Conservation (phyloP, 92 coral and sea anemone genomes). For the Pocillopora meandrina region DNA sequence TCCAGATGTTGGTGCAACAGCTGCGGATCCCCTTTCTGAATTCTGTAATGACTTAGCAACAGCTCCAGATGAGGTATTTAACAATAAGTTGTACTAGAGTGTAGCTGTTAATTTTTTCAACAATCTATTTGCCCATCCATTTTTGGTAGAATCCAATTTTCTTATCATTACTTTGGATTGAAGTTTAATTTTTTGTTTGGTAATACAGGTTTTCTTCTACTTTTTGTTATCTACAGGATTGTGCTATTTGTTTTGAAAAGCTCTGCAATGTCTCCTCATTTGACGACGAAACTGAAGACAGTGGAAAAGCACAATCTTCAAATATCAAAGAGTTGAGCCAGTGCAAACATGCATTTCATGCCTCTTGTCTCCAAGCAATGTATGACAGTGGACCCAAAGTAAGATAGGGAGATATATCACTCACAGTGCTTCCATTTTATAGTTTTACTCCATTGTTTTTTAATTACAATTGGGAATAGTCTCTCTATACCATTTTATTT, state of each 20-base stretch:
- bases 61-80: constrained; percentile 55
- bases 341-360: constrained; percentile 88
- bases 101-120: background rate
- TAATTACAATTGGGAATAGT: too few species aligned
- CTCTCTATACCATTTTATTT: too few species aligned
- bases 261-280: constrained; percentile 78
- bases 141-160: too few species aligned
- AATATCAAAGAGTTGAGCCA: constrained; percentile 61
- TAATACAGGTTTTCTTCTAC: background rate
- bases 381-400: constrained; percentile 74
- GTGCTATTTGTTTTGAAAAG: constrained; percentile 93
- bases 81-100: background rate
- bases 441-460: too few species aligned
- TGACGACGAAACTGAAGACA: constrained; percentile 41
- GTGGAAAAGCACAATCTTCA: constrained; percentile 36
- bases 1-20: constrained; percentile 13
- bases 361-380: constrained; percentile 74
- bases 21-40: constrained; percentile 44
- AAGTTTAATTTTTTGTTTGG: too few species aligned
- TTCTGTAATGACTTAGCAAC: constrained; percentile 48
- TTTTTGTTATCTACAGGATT: constrained; percentile 58
- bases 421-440: too few species aligned
- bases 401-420: background rate
- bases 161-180: background rate
- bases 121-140: background rate